A percentile compares a stretch with the other conserved stretches of the same genome.
Conservation (phyloP, 2,888 invertebrate species). For the Gymnoscelis rufifasciata region DNA sequence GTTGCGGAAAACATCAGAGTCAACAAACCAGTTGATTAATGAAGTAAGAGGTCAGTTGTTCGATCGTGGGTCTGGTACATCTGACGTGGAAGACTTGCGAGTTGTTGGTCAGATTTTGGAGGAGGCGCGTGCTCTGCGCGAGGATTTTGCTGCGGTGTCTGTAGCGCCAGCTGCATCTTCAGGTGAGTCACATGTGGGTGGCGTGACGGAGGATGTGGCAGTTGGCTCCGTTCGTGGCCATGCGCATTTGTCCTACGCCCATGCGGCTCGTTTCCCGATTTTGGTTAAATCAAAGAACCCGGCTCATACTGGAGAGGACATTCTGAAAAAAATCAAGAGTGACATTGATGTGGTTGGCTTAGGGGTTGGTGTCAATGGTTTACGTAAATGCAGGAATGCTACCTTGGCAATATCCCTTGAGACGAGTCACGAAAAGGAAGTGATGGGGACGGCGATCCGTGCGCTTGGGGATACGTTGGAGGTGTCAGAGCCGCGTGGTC, state of each 20-base stretch:
- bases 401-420: neutral
- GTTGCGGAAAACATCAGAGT: neutral
- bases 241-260: neutral
- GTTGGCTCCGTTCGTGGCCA: no score
- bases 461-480: neutral
- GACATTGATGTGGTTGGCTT: neutral
- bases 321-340: neutral
- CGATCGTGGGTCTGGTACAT: neutral
- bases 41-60: neutral
- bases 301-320: no score
- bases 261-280: neutral
- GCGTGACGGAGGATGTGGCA: neutral
- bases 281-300: neutral
- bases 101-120: neutral
- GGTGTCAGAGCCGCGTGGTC: neutral
- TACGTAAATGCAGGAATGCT: neutral
- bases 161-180: neutral
- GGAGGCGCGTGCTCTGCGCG: neutral
- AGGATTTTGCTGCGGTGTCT: neutral
- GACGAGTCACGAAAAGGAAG: neutral
- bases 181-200: no score
- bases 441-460: neutral
- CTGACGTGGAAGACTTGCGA: neutral
- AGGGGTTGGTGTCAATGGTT: neutral
- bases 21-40: neutral